Base-by-base conservation (phyloP, 2,888 invertebrate genomes). In the Strigamia crassipes region DNA sequence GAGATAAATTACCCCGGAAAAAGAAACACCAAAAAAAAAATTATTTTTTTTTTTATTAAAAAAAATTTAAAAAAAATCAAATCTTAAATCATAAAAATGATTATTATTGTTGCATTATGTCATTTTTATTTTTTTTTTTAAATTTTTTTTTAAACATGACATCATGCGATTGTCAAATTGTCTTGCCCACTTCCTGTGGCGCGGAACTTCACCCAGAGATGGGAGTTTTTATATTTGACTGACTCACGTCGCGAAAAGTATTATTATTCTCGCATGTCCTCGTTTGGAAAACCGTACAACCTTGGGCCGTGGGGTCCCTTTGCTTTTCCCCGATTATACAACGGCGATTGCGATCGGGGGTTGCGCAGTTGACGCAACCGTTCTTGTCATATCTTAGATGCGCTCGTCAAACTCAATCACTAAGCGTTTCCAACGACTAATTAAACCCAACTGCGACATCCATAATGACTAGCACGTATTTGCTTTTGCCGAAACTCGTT, bases 1-100 rank as follows among this genome's bases (percentile, higher is more conserved):
- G 61, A 61, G 61, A 61, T 61, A 61, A 61, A 61, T 56, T 61
- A 61, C 18, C 61, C 61, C 61, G 61, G 61, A 61, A 61, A 61
- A 61, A 18, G 61, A 61, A 61, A n/a, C n/a, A n/a, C n/a, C n/a
- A n/a, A n/a, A n/a, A n/a, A n/a, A n/a, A n/a, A n/a, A n/a, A n/a
- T n/a, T n/a, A n/a, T n/a, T n/a, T n/a, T n/a, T n/a, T n/a, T n/a
- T n/a, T n/a, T n/a, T n/a, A n/a, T n/a, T n/a, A n/a, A n/a, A n/a
- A n/a, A n/a, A n/a, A n/a, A n/a, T n/a, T n/a, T n/a, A n/a, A n/a
- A n/a, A n/a, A n/a, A n/a, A n/a, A n/a, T n/a, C n/a, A n/a, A n/a
- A n/a, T n/a, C n/a, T n/a, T n/a, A n/a, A n/a, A n/a, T n/a, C n/a
- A n/a, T n/a, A n/a, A n/a, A n/a, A n/a, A n/a, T n/a, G n/a, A n/a